Percentiles rank a stretch among this genome's conserved stretches.
phyloP scores from a whole-genome alignment of 2,113 vertebrate genomes.

The Petaurus breviceps region DNA sequence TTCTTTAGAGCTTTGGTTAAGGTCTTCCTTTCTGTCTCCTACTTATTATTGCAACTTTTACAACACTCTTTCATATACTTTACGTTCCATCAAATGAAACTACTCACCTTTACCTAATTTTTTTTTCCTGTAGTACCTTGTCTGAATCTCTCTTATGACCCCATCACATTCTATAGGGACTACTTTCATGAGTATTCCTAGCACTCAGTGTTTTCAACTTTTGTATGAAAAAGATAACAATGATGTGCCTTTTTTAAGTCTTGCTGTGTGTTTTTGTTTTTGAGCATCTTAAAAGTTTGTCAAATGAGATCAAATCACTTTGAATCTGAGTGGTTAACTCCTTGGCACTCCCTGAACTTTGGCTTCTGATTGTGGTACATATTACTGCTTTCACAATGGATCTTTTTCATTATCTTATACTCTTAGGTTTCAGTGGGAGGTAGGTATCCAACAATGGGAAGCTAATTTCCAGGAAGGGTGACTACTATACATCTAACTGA shows the following conservation, averaged over 20 bases:
- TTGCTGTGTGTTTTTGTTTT: not conserved
- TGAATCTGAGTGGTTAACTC: not conserved
- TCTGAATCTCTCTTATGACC: not conserved
- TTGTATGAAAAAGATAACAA: not conserved
- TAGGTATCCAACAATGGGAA: not conserved
- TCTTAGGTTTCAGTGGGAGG: not conserved
- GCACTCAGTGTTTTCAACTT: not conserved
- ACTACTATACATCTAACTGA: not conserved
- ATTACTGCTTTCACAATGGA: not conserved
- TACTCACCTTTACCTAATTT: no score
- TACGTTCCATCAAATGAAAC: no score
- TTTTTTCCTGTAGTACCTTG: no score
- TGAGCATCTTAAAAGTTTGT: not conserved
- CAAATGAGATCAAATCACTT: not conserved
- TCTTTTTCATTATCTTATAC: not conserved
- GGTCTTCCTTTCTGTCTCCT: no score
- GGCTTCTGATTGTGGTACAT: not conserved
- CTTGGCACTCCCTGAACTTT: not conserved
- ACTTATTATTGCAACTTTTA: no score
- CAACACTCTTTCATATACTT: no score
- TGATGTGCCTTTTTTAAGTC: not conserved
- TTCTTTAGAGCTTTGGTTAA: no score
- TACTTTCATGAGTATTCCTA: not conserved
- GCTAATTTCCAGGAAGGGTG: not conserved
- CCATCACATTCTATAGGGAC: not conserved